A percentile compares a stretch with the other conserved stretches of the same genome.
These are phyloP conservation scores for Smittia aterrima DNA, from an alignment of 2,888 invertebrate genomes.

Conservation along the genomic window DNA sequence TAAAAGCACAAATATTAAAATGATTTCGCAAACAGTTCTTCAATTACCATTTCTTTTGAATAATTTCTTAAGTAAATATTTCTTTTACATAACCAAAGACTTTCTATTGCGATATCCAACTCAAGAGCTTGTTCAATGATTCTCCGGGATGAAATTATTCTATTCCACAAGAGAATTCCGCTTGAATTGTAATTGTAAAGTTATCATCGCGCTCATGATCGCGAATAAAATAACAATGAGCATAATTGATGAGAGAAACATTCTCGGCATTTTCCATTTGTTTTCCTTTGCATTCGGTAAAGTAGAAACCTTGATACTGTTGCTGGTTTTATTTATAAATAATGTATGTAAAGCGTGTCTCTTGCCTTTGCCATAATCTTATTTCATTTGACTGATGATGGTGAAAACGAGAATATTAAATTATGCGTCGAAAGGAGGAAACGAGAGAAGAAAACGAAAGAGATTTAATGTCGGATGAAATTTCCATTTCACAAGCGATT, in stretches of 20 bases:
- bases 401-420: conserved; percentile 34
- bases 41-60: too few species aligned
- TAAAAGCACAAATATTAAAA: too few species aligned
- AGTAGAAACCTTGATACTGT: not conserved
- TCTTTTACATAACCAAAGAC: too few species aligned
- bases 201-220: not conserved
- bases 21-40: too few species aligned
- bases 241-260: conserved; percentile 1
- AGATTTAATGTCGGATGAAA: not conserved
- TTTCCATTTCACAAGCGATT: not conserved
- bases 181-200: conserved; percentile 5
- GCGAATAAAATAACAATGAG: not conserved
- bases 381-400: conserved; percentile 36
- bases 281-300: not conserved
- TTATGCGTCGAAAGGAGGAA: conserved; percentile 25
- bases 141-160: too few species aligned
- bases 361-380: conserved; percentile 15
- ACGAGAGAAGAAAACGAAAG: too few species aligned
- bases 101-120: too few species aligned
- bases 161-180: not conserved
- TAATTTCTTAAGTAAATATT: too few species aligned
- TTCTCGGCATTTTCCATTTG: not conserved
- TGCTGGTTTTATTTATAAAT: conserved; percentile 20
- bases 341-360: conserved; percentile 39
- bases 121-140: too few species aligned